Percentiles rank a stretch among this genome's conserved stretches.
Evolutionary conservation across 1,140 invertebrate genomes (phyloP).

Genomic region (Akabosia matsudoensis): DNA sequence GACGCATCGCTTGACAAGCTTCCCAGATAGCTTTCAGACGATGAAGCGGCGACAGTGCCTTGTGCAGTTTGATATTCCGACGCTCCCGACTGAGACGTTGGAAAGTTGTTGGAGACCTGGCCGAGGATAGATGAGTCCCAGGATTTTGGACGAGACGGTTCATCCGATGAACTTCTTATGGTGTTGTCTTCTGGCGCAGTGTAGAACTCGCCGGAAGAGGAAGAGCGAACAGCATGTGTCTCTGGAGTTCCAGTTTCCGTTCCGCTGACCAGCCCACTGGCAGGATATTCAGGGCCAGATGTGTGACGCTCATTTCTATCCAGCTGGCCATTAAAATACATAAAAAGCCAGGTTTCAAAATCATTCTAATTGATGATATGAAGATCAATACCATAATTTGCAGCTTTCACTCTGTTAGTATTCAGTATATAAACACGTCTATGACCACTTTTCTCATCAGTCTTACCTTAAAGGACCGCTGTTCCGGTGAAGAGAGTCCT

Average conservation of each 20-base stretch:
- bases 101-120: slow-evolving; percentile 39
- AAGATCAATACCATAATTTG: no score
- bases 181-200: slow-evolving; percentile 39
- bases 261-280: background rate
- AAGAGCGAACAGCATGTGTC: slow-evolving; percentile 34
- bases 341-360: no score
- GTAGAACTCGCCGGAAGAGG: slow-evolving; percentile 43
- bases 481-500: slow-evolving; percentile 64
- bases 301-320: background rate
- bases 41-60: slow-evolving; percentile 48
- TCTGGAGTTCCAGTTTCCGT: slow-evolving; percentile 32
- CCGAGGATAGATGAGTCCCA: slow-evolving; percentile 44
- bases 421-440: no score
- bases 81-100: slow-evolving; percentile 52
- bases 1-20: slow-evolving; percentile 39
- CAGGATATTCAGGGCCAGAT: background rate
- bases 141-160: slow-evolving; percentile 42
- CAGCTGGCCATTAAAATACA: background rate
- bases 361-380: no score
- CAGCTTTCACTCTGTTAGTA: no score
- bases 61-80: slow-evolving; percentile 86
- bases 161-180: slow-evolving; percentile 38
- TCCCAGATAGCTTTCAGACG: slow-evolving; percentile 41
- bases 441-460: no score
- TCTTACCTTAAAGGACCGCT: slow-evolving; percentile 40